These are phyloP conservation scores for Scaptomyza polygonia DNA, from an alignment of 2,888 invertebrate genomes.

Conservation along the genomic window DNA sequence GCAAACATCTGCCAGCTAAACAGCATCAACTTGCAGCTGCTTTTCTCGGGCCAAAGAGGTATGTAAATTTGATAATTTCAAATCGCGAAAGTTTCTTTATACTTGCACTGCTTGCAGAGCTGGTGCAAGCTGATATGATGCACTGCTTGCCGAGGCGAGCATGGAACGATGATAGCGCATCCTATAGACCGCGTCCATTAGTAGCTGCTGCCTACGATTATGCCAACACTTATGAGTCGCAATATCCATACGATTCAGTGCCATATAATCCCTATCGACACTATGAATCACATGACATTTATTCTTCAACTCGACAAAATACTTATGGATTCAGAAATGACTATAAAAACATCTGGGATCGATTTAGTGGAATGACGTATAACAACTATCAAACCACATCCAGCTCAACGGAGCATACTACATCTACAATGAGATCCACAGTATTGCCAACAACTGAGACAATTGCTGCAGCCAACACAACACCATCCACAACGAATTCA, in stretches of 20 bases:
- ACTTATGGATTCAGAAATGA: not conserved
- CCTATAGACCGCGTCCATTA: conserved; percentile 7
- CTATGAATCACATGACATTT: not conserved
- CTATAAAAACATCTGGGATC: conserved; percentile 5
- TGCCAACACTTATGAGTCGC: not conserved
- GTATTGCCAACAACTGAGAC: not conserved
- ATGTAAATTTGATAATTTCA: not conserved
- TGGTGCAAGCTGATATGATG: conserved; percentile 17
- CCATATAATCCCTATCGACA: conserved; percentile 7
- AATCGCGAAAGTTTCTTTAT: not conserved
- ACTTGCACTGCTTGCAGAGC: conserved; percentile 15
- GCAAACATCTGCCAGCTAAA: conserved; percentile 23
- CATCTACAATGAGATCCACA: not conserved
- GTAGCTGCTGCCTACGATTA: not conserved
- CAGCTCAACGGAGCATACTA: not conserved
- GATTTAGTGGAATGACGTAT: not conserved
- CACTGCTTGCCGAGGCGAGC: conserved; percentile 23
- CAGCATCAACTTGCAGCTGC: conserved; percentile 21
- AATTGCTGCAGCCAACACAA: not conserved
- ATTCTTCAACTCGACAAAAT: conserved; percentile 4
- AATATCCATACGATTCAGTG: not conserved
- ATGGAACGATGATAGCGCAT: conserved; percentile 25
- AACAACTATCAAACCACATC: not conserved
- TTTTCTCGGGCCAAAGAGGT: conserved; percentile 34
- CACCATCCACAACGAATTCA: not conserved